Base-by-base conservation (phyloP, 2,888 invertebrate species). In the Cerceris rybyensis region DNA sequence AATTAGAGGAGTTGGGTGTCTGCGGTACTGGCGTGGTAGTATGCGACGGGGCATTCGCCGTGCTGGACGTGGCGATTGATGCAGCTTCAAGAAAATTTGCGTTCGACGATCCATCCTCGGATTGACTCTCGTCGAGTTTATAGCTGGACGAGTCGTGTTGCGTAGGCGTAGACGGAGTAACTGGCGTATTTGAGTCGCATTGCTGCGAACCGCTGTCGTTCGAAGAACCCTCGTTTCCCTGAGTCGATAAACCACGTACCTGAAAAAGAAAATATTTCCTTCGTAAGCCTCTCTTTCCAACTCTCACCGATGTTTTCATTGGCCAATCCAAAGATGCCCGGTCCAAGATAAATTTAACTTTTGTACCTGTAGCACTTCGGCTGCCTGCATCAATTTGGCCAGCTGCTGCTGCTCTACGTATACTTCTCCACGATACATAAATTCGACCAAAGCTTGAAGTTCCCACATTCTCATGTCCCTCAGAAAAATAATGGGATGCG, bases 401-500 rank as follows among this genome's bases (percentile, higher is more conserved):
- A 92, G 88, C 73, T 92, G 92, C 65, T 92, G 92, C 74, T 92
- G 89, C 63, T 92, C 92, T 42, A 92, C 92, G 73, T 92, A 92
- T 8, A 92, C 92, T 80, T 92, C 92, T 4, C 92, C 92, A 7
- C 92, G 90, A 78, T 92, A 92, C 92, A 92, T 92, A 70, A 92
- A 92, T 55, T 92, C 92, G 8, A 92, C 92, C 64, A 92, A 80
- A 5, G 92, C 92, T 72, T 92, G 92, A 5, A 92, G 88, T 69
- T 92, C 92, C 92, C 92, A 92, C 92, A 92, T 92, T 74, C 91
- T 87, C 95, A 97, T 97, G 88, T 97, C 97, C 88, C 96, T 95
- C 93, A 97, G 95, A 85, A 97, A 95, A 76, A 97, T 91, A 50
- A 97, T 97, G 28, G 97, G 96, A 92, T 97, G 97, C 86, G 96